Percentiles rank a stretch among this genome's conserved stretches.
Evolutionary conservation across 2,888 invertebrate species (phyloP).

Genomic region (Drosophila fulvimacula): DNA sequence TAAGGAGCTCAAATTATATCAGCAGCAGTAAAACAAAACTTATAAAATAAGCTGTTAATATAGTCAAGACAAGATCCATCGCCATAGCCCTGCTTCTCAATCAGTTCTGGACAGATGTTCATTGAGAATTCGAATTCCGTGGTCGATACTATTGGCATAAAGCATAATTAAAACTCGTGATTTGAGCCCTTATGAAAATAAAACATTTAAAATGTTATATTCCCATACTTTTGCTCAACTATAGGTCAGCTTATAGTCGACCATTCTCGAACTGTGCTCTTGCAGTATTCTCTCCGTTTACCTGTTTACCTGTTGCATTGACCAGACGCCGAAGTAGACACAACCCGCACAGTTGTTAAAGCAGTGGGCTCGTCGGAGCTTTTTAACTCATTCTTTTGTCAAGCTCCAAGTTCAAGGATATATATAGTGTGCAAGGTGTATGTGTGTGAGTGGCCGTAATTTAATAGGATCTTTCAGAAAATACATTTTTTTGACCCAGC

Average conservation of each 20-base stretch:
- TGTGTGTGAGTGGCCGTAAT: constrained; percentile 74
- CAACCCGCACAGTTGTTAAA: constrained; percentile 63
- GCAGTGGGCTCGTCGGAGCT: constrained; percentile 42
- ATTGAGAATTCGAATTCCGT: constrained; percentile 23
- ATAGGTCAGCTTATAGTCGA: constrained; percentile 32
- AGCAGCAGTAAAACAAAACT: constrained; percentile 26
- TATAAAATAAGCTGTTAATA: constrained; percentile 45
- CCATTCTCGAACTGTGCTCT: background rate
- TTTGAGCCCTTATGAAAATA: constrained; percentile 21
- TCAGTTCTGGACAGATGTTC: constrained; percentile 52
- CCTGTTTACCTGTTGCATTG: constrained; percentile 65
- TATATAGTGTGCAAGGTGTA: constrained; percentile 41
- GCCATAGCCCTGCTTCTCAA: constrained; percentile 36
- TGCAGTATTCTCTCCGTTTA: constrained; percentile 40
- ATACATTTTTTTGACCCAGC: constrained; percentile 50
- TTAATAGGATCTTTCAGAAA: constrained; percentile 73
- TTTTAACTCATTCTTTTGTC: constrained; percentile 57
- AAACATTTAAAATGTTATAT: background rate
- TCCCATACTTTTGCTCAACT: background rate
- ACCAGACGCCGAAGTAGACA: constrained; percentile 48
- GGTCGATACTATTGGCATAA: constrained; percentile 18
- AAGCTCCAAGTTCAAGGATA: constrained; percentile 82
- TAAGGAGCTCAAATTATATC: constrained; percentile 45
- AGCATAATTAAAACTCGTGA: constrained; percentile 57
- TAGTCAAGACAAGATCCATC: constrained; percentile 39